phyloP scores from a whole-genome alignment of 2,113 vertebrate species.

The Axis porcinus region DNA sequence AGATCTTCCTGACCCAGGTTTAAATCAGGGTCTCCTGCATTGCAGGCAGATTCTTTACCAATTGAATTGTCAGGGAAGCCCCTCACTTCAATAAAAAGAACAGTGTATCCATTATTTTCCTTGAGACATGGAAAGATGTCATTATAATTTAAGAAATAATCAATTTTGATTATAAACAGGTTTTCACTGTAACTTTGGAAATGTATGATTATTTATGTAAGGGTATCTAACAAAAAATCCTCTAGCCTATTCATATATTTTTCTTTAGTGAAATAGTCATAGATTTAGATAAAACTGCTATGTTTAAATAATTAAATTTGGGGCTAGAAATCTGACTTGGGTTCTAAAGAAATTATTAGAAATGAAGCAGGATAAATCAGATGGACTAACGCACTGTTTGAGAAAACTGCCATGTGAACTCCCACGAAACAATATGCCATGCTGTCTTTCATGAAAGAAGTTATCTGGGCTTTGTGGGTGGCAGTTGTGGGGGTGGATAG shows the following conservation, averaged over 20 bases:
- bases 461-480: neutral
- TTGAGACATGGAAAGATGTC: neutral
- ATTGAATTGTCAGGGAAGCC: neutral
- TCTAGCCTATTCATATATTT: neutral
- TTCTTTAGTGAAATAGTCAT: neutral
- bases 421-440: conserved; percentile 40
- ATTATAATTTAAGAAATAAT: neutral
- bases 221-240: neutral
- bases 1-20: neutral
- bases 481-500: neutral
- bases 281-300: neutral
- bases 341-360: conserved; percentile 56
- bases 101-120: neutral
- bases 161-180: neutral
- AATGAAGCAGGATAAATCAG: conserved; percentile 40
- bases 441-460: conserved; percentile 20
- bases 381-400: conserved; percentile 32
- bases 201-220: neutral
- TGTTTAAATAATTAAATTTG: conserved; percentile 41
- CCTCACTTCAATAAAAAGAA: neutral
- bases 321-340: conserved; percentile 12
- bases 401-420: conserved; percentile 47
- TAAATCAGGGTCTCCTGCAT: neutral
- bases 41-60: neutral
- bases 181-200: neutral